A percentile compares a stretch with the other conserved stretches of the same genome.
These are phyloP conservation scores for Lanistes nyassanus DNA, from an alignment of 1,140 invertebrate species.

Conservation along the genomic window DNA sequence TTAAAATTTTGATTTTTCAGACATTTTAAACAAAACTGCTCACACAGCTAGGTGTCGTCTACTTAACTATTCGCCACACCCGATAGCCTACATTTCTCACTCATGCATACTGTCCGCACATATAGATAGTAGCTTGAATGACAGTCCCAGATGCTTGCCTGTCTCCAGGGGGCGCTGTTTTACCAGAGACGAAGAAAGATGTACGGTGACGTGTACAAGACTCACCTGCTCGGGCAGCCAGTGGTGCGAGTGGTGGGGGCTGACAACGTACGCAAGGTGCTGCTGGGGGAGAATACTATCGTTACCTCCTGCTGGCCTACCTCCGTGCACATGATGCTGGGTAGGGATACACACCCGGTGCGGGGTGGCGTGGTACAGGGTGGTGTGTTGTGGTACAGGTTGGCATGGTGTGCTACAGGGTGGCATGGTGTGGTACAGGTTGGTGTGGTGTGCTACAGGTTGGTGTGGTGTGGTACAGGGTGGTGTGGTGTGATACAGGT, in stretches of 20 bases:
- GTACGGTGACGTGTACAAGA: slow-evolving; percentile 58
- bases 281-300: slow-evolving; percentile 50
- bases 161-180: slow-evolving; percentile 48
- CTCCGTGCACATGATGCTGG: slow-evolving; percentile 48
- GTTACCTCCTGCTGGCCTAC: slow-evolving; percentile 55
- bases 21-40: not conserved
- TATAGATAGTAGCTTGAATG: not conserved
- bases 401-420: too few species aligned
- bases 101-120: not conserved
- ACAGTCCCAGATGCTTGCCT: not conserved
- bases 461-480: too few species aligned
- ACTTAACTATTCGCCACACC: not conserved
- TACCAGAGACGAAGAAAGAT: slow-evolving; percentile 38
- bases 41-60: not conserved
- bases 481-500: too few species aligned
- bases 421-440: too few species aligned
- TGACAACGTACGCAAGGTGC: slow-evolving; percentile 48
- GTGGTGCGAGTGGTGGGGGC: slow-evolving; percentile 54
- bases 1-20: not conserved
- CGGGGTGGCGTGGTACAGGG: too few species aligned
- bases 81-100: not conserved
- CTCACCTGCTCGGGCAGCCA: slow-evolving; percentile 56
- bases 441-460: too few species aligned
- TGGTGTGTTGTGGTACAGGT: too few species aligned
- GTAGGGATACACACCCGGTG: slow-evolving; percentile 34